Evolutionary conservation across 2,797 vertebrate genomes (phyloP).

Genomic region (Poecile montanus): DNA sequence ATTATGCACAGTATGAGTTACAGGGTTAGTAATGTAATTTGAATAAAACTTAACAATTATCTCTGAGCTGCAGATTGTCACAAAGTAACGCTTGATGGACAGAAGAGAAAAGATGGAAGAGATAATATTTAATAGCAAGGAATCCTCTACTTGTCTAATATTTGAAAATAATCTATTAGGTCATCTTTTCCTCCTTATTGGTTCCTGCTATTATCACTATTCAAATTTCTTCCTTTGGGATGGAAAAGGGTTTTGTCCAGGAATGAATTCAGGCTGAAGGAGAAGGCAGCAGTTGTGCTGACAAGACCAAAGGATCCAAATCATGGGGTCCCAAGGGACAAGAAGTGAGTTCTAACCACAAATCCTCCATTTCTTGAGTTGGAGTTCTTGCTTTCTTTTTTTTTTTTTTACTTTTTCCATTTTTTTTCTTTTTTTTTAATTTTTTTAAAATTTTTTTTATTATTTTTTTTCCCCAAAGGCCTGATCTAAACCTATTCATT

Average conservation of each 20-base stretch:
- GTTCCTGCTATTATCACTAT: neutral
- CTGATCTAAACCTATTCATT: rapidly evolving
- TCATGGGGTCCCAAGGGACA: neutral
- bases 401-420: neutral
- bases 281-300: neutral
- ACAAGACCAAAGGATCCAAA: neutral
- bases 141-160: constrained; percentile 3
- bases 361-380: neutral
- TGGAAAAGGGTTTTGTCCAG: neutral
- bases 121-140: constrained; percentile 45
- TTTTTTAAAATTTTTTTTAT: neutral
- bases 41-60: constrained; percentile 27
- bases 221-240: neutral
- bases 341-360: neutral
- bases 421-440: neutral
- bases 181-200: neutral
- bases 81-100: neutral
- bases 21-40: constrained; percentile 9
- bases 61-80: neutral
- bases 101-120: neutral
- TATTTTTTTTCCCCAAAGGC: neutral
- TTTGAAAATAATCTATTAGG: constrained; percentile 55
- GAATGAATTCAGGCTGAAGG: neutral
- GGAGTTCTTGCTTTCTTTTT: neutral
- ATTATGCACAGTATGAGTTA: neutral